Evolutionary conservation across 2,888 invertebrate species (phyloP), one percentile per base, ranked within the genome.

Genomic region (Gasteruption jaculator): DNA sequence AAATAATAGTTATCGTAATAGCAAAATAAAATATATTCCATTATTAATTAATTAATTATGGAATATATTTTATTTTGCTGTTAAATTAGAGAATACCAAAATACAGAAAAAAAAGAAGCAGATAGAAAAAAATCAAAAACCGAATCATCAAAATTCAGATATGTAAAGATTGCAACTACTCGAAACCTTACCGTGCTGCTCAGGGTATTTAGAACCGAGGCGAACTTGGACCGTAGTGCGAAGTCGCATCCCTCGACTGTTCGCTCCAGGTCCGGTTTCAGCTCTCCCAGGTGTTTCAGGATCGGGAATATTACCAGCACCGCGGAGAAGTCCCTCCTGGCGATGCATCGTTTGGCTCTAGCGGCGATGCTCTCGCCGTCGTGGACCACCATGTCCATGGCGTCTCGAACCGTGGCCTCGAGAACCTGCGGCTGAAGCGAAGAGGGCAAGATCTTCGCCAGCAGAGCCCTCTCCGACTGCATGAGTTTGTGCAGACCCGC

Each of bases 301-400:
- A 90, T 87, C 0, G 89, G 89, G 65, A 90, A 90, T 29, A 91
- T 82, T 1, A 85, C 83, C 36, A 90, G 69, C 6, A 88, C 87
- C 0, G 87, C 83, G 6, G 82, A 81, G 72, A 87, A 89, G 59
- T 91, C 89, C 53, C 87, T 85, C 35, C 83, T 76, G 2, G 79
- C 77, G 41, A 88, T 85, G 60, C 86, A 86, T 50, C 85, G 80
- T 60, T 86, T 81, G 1, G 87, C 86, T 53, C 85, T 73, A 3
- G 79, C 73, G 1, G 87, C 86, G 43, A 91, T 85, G 48, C 79
- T 82, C 78, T 93, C 92, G 3, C 91, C 91, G 65, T 92, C 92
- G 53, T 82, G 82, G 0, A 89, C 87, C 11, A 94, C 83, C 41
- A 86, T 75, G 49, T 89, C 87, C 74, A 94, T 83, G 35, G 91